Conservation (phyloP, 1,140 invertebrate genomes). For the Drosophila tani region DNA sequence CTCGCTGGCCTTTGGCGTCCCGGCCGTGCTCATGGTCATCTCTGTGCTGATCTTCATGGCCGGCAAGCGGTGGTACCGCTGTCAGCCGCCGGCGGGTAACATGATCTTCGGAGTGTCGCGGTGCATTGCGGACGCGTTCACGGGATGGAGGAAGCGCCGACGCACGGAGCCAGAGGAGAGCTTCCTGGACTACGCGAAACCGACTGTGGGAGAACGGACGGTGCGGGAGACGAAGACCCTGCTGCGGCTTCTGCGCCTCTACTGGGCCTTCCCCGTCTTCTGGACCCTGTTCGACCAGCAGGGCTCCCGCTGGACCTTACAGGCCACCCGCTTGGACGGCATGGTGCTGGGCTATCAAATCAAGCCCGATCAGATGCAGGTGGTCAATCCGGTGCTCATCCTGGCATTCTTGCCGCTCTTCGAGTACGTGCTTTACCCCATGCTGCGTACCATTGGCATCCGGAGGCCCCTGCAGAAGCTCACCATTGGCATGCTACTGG, state of each 20-base stretch:
- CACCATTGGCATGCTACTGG: constrained; percentile 93
- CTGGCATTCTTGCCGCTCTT: constrained; percentile 95
- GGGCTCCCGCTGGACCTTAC: constrained; percentile 97
- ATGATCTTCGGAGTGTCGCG: constrained; percentile 91
- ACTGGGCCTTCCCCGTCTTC: constrained; percentile 92
- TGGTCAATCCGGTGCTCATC: constrained; percentile 94
- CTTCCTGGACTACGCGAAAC: constrained; percentile 93
- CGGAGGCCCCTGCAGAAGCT: constrained; percentile 90
- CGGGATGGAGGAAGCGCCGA: constrained; percentile 86
- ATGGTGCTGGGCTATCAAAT: constrained; percentile 88
- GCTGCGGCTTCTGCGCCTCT: constrained; percentile 89
- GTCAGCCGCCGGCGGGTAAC: constrained; percentile 93
- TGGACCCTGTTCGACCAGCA: constrained; percentile 94
- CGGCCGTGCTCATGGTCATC: constrained; percentile 93
- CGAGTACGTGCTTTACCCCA: constrained; percentile 90
- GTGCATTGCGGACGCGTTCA: constrained; percentile 88
- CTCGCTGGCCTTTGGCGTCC: constrained; percentile 96
- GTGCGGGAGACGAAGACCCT: constrained; percentile 90
- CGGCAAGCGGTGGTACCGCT: constrained; percentile 92
- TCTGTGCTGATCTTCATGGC: constrained; percentile 94
- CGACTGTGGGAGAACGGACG: constrained; percentile 88
- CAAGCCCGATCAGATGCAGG: constrained; percentile 96
- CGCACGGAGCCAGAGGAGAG: constrained; percentile 86
- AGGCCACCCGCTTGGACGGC: constrained; percentile 96
- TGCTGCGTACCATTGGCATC: constrained; percentile 85